Base-by-base conservation (phyloP, 2,797 vertebrate genomes). In the Manis crassicaudata region DNA sequence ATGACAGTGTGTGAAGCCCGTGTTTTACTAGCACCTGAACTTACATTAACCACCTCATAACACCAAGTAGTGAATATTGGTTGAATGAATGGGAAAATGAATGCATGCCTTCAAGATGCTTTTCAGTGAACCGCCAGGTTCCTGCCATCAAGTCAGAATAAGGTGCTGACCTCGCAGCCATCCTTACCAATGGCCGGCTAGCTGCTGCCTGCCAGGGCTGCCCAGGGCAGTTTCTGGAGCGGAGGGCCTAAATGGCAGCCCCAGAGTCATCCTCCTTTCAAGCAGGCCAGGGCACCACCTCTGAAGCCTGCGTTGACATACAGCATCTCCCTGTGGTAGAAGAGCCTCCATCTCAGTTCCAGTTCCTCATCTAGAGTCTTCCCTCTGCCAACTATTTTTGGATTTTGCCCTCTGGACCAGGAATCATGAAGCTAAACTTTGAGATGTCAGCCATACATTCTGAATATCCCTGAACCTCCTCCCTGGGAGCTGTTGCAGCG, bases 371-470 rank as follows among this genome's bases (percentile, higher is more conserved):
- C 60, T 83, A 54, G 65, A 62, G 62, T 96, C 89, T 68, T 52
- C 65, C 52, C 11, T 81, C 91, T 58, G 52, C 75, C 89, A 89
- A 37, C 95, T 91, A 85, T 94, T 95, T 95, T 86, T 17, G 13
- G 77, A 80, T 90, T 67, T 80, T 58, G 27, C 65, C 65, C 83
- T 81, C 58, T 58, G 85, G 58, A 88, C 62, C 68, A 63, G 54
- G 85, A 29, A 90, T 67, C 70, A 67, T 14, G 60, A 72, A 27
- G 8, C 29, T 86, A n/a, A 17, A n/a, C 77, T 80, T 32, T 86
- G 73, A 92, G 83, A 32, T 35, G 11, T 87, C 68, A 86, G 62
- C 63, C 77, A 68, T 82, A 63, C 29, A n/a, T 85, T 60, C 72
- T 37, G 58, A 88, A 18, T 58, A 72, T 54, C 90, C 76, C 88